Evolutionary conservation across 2,888 invertebrate species (phyloP).

Genomic region (Pyrochroa serraticornis): DNA sequence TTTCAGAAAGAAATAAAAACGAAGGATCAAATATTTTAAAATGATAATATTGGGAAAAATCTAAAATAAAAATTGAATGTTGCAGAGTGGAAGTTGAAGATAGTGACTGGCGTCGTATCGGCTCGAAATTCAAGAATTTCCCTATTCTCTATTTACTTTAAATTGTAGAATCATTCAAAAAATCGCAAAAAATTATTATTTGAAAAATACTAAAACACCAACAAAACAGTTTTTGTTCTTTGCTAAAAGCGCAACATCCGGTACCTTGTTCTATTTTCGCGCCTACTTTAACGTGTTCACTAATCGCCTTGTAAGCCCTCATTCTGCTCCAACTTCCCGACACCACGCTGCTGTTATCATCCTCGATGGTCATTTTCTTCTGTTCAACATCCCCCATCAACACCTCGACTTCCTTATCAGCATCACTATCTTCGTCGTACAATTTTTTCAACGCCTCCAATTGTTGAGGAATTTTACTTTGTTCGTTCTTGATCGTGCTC

Average conservation of each 20-base stretch:
- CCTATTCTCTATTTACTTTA: too few species aligned
- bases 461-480: constrained; percentile 46
- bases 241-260: constrained; percentile 13
- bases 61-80: too few species aligned
- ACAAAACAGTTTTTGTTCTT: neutral
- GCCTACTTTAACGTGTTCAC: constrained; percentile 38
- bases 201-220: neutral
- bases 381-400: constrained; percentile 57
- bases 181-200: too few species aligned
- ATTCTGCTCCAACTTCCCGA: constrained; percentile 66
- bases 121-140: too few species aligned
- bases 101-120: too few species aligned
- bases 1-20: too few species aligned
- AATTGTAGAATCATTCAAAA: too few species aligned
- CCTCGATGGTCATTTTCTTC: constrained; percentile 35
- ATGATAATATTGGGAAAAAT: too few species aligned
- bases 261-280: constrained; percentile 56
- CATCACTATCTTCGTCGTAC: constrained; percentile 61
- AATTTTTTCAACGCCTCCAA: constrained; percentile 56
- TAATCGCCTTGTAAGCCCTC: constrained; percentile 55
- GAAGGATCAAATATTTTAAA: too few species aligned
- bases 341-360: constrained; percentile 55
- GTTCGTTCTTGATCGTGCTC: constrained; percentile 52
- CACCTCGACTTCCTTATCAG: constrained; percentile 67
- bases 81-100: too few species aligned